Base-by-base conservation (phyloP, 2,797 vertebrate species). In the Melopsittacus undulatus region DNA sequence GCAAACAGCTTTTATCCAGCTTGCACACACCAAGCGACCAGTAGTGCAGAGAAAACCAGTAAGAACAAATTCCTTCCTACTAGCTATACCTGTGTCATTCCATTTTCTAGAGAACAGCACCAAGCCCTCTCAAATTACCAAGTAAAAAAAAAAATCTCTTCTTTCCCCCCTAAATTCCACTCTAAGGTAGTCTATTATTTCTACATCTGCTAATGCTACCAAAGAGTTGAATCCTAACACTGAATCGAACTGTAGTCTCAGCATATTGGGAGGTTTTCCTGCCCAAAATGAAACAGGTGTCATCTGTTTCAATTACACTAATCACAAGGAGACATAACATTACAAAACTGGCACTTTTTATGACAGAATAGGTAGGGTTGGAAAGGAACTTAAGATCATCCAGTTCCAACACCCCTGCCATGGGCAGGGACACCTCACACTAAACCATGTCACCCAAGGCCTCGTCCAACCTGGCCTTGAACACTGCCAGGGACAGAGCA, bases 251-350 rank as follows among this genome's bases (percentile, higher is more conserved):
- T 17, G 45, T 24, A 57, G 43, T 22, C 73, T 94, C 89, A 85
- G 89, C 95, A 73, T 52, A 85, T 59, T 86, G 68, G 81, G 79
- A 91, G 76, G 76, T 23, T 92, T 83, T 87, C 92, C 91, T 88
- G 76, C 89, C 95, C 92, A 49, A 94, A 96, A 89, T 43, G 64
- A 81, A 79, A 38, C 21, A 82, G 84, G 42, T 80, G 73, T 94
- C 85, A 86, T 88, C 81, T 89, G 87, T 63, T 93, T 88, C 88
- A 76, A 84, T 80, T 86, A 83, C 8, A 54, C 79, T 76, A 74
- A 92, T 84, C 90, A 84, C 40, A 73, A 69, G 83, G 77, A 94
- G 59, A 80, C 34, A 0, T 13, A 85, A 62, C 34, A 59, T 21
- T 19, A 21, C 38, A 42, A 83, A 89, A 92, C 68, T 45, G 56